Conservation (phyloP, 2,113 vertebrate species). For the Callorhinus ursinus region DNA sequence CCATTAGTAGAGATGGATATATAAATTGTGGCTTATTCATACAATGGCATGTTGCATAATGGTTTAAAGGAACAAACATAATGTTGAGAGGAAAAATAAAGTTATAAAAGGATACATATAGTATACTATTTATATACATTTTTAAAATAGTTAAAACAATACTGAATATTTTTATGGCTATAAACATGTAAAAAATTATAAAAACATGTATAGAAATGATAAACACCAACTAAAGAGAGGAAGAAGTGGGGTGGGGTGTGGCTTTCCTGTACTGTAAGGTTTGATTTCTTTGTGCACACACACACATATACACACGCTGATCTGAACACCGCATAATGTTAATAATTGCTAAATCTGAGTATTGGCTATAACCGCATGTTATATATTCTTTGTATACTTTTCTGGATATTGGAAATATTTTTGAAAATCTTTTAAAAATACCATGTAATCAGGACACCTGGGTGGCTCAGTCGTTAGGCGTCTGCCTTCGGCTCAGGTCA, state of each 20-base stretch:
- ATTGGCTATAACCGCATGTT: not conserved
- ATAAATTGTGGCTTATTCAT: not conserved
- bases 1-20: not conserved
- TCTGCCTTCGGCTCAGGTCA: too few relatives aligned
- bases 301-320: not conserved
- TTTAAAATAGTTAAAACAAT: not conserved
- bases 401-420: conserved; percentile 22
- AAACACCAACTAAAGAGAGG: not conserved
- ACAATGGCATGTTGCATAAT: not conserved
- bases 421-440: not conserved
- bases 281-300: not conserved
- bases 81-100: conserved; percentile 13
- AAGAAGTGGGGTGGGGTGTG: not conserved
- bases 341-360: not conserved
- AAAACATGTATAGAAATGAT: not conserved
- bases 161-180: conserved; percentile 12
- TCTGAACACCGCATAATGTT: not conserved
- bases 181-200: not conserved
- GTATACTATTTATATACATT: not conserved
- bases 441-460: not conserved
- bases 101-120: not conserved
- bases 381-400: not conserved
- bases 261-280: not conserved
- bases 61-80: conserved; percentile 15
- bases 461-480: too few relatives aligned